phyloP scores from a whole-genome alignment of 2,113 vertebrate genomes.

The Raja brachyura region DNA sequence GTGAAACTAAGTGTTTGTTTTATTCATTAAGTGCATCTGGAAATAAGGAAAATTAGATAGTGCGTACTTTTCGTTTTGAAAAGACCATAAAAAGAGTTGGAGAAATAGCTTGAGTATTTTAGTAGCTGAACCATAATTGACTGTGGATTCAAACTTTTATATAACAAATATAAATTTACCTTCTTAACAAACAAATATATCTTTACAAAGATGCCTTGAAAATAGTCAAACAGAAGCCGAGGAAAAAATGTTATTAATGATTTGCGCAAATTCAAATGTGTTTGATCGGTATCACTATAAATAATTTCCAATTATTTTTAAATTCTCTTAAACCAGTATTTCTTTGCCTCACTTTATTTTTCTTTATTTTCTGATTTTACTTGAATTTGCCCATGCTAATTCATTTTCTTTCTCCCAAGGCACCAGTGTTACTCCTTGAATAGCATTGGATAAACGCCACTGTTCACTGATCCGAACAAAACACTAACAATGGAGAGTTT shows the following conservation, averaged over 20 bases:
- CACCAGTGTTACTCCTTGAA: background rate
- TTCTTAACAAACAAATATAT: conserved; percentile 14
- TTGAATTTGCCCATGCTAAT: background rate
- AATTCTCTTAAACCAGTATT: background rate
- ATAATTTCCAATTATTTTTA: background rate
- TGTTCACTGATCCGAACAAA: background rate
- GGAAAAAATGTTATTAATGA: background rate
- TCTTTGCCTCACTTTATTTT: background rate
- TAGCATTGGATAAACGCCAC: background rate
- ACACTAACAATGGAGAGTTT: background rate
- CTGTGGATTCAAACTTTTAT: background rate
- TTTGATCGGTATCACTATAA: background rate
- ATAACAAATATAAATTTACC: background rate
- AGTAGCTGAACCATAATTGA: background rate
- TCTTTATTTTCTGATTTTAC: background rate
- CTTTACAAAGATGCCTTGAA: background rate
- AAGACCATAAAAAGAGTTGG: background rate
- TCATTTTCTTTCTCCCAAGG: background rate
- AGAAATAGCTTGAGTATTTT: background rate
- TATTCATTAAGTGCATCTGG: background rate
- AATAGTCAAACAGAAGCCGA: too few relatives aligned
- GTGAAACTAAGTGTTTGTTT: background rate
- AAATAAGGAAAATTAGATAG: background rate
- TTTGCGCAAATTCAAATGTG: background rate
- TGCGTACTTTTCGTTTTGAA: background rate